Evolutionary conservation across 2,888 invertebrate species (phyloP), one percentile per base, ranked within the genome.

Genomic region (Mechanitis messenoides): DNA sequence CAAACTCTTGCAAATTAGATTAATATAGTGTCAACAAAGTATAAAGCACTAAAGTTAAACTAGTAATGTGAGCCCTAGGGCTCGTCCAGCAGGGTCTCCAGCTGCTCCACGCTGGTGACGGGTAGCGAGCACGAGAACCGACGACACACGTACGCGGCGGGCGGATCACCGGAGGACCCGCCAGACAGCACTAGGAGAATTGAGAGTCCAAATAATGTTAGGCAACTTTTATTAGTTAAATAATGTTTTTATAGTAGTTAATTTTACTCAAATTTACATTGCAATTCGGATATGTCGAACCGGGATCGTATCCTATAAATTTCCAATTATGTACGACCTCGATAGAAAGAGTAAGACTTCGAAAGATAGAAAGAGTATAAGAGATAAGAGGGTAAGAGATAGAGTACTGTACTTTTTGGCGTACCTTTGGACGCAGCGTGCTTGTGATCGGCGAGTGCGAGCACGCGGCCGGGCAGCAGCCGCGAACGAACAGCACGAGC

Each of bases 81-180:
- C 45, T 89, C 87, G 69, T 92, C 92, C 9, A 95, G 84, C 31
- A 93, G 81, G 31, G 82, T 83, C 62, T 91, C 92, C 9, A 95
- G 87, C 60, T 93, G 92, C 20, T 91, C 90, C 0, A 93, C 92
- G 59, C 93, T 92, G 0, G 93, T 93, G 55, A 95, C 94, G 2
- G 96, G 96, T 59, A 95, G 83, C 4, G 93, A 93, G 80, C 96
- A 96, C 1, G 94, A 90, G 78, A 92, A 93, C 71, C 94, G 93
- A 5, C 93, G 91, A 77, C 96, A 96, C n/a, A 96, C 94, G 79
- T 94, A 95, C 33, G 94, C 95, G 0, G 94, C 92, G 0, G 95
- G 92, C 59, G 91, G 91, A 33, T 92, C 93, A 35, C 92, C 91
- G 0, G 91, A 80, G 3, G 91, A 85, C 72, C 92, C 90, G 57